Percentiles rank a stretch among this genome's conserved stretches.
These are phyloP conservation scores for Orchesella flavescens DNA, from an alignment of 2,888 invertebrate species.

Conservation along the genomic window DNA sequence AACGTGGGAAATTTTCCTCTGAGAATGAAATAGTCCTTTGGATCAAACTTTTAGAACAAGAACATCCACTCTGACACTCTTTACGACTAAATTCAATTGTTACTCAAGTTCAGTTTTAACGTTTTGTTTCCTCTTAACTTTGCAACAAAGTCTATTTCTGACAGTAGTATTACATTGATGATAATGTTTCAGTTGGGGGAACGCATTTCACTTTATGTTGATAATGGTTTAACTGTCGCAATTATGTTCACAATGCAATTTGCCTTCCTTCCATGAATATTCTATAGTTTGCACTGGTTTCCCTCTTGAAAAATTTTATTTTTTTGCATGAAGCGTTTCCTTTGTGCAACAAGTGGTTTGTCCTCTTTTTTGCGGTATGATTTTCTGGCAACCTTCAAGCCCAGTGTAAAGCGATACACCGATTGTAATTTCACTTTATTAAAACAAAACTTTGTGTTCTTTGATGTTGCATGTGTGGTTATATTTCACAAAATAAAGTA, in stretches of 20 bases:
- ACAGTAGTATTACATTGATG: no score
- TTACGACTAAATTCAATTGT: no score
- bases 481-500: neutral
- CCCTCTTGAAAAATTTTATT: neutral
- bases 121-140: no score
- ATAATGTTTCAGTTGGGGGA: no score
- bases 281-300: neutral
- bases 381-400: neutral
- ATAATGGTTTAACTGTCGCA: neutral
- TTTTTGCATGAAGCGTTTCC: neutral
- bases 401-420: neutral
- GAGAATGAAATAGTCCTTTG: conserved; percentile 19
- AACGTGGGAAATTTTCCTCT: conserved; percentile 50
- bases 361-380: neutral
- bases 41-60: neutral
- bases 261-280: neutral
- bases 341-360: conserved; percentile 9
- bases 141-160: no score
- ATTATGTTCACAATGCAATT: neutral
- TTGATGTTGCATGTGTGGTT: neutral
- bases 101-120: no score
- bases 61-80: no score
- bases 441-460: neutral
- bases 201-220: no score
- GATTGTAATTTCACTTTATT: neutral